Percentiles rank a stretch among this genome's conserved stretches.
phyloP scores from a whole-genome alignment of 2,888 invertebrate species.

The Romanomermis culicivorax region DNA sequence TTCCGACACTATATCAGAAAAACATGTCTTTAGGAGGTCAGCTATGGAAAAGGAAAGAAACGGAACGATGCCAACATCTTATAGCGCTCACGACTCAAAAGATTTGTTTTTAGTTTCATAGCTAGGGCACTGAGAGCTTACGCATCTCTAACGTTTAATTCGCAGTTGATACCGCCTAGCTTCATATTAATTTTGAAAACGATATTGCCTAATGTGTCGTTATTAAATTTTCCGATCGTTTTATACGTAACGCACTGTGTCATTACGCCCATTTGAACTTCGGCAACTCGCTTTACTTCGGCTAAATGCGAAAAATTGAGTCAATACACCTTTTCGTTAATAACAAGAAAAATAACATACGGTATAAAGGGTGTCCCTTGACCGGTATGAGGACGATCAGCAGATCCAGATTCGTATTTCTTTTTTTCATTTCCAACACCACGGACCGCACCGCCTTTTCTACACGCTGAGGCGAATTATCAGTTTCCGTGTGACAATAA shows the following conservation, averaged over 20 bases:
- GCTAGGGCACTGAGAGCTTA: no score
- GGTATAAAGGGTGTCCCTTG: slow-evolving; percentile 17
- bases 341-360: no score
- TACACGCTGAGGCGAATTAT: slow-evolving; percentile 16
- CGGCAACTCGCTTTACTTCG: slow-evolving; percentile 35
- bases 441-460: slow-evolving; percentile 49
- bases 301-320: no score
- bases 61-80: no score
- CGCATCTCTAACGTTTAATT: slow-evolving; percentile 6
- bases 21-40: no score
- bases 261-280: slow-evolving; percentile 21
- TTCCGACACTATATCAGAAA: neutral
- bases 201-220: slow-evolving; percentile 35
- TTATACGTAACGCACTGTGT: slow-evolving; percentile 26
- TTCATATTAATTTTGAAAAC: slow-evolving; percentile 43
- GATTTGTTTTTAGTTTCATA: no score
- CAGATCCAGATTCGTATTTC: slow-evolving; percentile 30
- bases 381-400: slow-evolving; percentile 33
- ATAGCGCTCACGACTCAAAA: no score
- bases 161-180: slow-evolving; percentile 54
- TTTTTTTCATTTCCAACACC: slow-evolving; percentile 36
- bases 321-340: no score
- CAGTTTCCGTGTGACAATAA: neutral
- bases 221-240: slow-evolving; percentile 23
- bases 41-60: no score